Evolutionary conservation across 2,888 invertebrate species (phyloP).

Genomic region (Xestobium rufovillosum): DNA sequence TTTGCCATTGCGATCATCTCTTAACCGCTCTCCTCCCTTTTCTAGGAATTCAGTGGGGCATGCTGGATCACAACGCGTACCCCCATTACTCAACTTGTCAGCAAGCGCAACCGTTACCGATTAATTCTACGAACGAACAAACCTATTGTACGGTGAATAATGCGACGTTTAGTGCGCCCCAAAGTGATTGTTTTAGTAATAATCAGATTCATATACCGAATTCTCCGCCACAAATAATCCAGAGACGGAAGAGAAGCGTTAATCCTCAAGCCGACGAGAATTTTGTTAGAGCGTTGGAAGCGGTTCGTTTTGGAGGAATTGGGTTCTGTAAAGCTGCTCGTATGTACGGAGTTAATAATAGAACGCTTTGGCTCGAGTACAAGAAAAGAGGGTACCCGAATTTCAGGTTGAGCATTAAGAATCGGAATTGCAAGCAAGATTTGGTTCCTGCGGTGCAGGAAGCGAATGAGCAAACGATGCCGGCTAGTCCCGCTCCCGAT

Average conservation of each 20-base stretch:
- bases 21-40: slow-evolving; percentile 20
- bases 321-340: slow-evolving; percentile 81
- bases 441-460: slow-evolving; percentile 44
- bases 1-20: slow-evolving; percentile 23
- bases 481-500: slow-evolving; percentile 32
- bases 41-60: slow-evolving; percentile 74
- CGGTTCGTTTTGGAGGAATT: slow-evolving; percentile 74
- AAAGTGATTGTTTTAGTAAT: too few relatives aligned
- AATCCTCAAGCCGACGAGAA: slow-evolving; percentile 80
- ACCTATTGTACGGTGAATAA: slow-evolving; percentile 47
- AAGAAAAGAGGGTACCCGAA: slow-evolving; percentile 79
- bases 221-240: slow-evolving; percentile 42
- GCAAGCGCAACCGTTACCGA: slow-evolving; percentile 36
- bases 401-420: slow-evolving; percentile 69
- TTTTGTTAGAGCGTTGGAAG: slow-evolving; percentile 72
- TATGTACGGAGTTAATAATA: slow-evolving; percentile 77
- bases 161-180: slow-evolving; percentile 46
- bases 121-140: slow-evolving; percentile 45
- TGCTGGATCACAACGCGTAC: slow-evolving; percentile 71
- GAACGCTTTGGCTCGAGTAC: slow-evolving; percentile 78
- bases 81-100: slow-evolving; percentile 56
- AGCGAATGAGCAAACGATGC: slow-evolving; percentile 36
- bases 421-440: slow-evolving; percentile 59
- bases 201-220: slow-evolving; percentile 33
- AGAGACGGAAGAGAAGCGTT: slow-evolving; percentile 63